A percentile compares a stretch with the other conserved stretches of the same genome.
phyloP scores from a whole-genome alignment of 2,113 vertebrate species.

The Aldabrachelys gigantea region DNA sequence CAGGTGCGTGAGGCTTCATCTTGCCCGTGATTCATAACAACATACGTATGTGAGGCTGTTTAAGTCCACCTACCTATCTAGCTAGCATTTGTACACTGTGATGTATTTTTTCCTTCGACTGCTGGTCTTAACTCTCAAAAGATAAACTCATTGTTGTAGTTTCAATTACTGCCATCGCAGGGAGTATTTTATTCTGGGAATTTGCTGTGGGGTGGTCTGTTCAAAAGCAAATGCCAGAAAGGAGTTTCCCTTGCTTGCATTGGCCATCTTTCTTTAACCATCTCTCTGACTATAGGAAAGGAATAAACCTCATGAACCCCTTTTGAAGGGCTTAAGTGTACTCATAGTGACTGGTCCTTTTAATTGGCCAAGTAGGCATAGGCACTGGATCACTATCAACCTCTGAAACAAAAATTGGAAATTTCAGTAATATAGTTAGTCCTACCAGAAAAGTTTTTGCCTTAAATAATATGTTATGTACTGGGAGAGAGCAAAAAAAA shows the following conservation, averaged over 20 bases:
- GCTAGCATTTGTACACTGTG: not conserved
- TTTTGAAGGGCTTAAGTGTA: constrained; percentile 34
- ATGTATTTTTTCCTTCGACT: not conserved
- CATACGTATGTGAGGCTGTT: not conserved
- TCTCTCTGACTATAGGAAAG: constrained; percentile 28
- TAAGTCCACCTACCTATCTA: constrained; percentile 13
- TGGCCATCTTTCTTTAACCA: constrained; percentile 45
- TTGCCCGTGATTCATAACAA: not conserved
- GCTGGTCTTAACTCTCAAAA: constrained; percentile 10
- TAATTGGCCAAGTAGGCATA: not conserved
- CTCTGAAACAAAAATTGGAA: not conserved
- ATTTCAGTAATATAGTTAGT: not conserved
- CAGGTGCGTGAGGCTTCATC: not conserved
- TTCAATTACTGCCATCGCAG: not conserved
- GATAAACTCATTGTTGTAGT: not conserved
- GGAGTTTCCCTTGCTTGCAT: constrained; percentile 21
- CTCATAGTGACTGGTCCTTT: not conserved
- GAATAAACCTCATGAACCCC: not conserved
- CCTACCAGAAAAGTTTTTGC: not conserved
- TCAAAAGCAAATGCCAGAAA: not conserved
- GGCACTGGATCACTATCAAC: not conserved
- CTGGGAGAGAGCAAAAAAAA: not conserved
- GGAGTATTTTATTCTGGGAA: constrained; percentile 8
- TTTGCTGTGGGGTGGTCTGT: constrained; percentile 39
- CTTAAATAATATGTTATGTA: not conserved